Conservation (phyloP, 2,113 vertebrate species). For the Aegithalos caudatus region DNA sequence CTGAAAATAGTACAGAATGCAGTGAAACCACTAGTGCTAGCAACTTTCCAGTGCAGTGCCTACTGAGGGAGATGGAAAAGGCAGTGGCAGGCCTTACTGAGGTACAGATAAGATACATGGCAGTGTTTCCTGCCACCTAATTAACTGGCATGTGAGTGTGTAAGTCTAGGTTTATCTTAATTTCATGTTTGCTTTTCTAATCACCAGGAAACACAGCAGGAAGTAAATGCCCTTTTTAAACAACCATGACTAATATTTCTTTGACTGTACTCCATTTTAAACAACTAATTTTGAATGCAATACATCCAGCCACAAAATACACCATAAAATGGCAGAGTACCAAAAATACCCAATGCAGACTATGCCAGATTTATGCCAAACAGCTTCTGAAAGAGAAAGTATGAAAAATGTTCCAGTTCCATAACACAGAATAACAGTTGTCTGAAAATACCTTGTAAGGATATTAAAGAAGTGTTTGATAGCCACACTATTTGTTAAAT, state of each 20-base stretch:
- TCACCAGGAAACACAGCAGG: constrained; percentile 7
- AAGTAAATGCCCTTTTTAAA: not conserved
- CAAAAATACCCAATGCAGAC: not conserved
- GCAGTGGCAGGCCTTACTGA: not conserved
- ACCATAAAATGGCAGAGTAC: not conserved
- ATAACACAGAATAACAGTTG: not conserved
- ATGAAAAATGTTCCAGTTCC: not conserved
- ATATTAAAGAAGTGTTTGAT: not conserved
- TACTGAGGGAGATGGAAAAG: not conserved
- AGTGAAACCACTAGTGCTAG: not conserved
- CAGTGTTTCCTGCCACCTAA: not conserved
- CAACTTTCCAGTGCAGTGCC: not conserved
- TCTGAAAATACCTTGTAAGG: not conserved
- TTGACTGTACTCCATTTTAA: constrained; percentile 2
- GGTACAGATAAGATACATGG: not conserved
- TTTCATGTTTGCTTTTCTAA: constrained; percentile 36
- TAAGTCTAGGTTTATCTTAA: not conserved
- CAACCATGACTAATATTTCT: not conserved
- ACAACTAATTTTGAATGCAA: not conserved
- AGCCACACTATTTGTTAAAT: not conserved
- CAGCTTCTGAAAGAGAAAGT: constrained; percentile 22
- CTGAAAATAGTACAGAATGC: not conserved
- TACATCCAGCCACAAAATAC: not conserved
- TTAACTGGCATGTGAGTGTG: not conserved
- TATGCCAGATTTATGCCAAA: not conserved